Percentiles rank a stretch among this genome's conserved stretches.
These are phyloP conservation scores for Xenus cinereus DNA, from an alignment of 2,113 vertebrate genomes.

Conservation along the genomic window DNA sequence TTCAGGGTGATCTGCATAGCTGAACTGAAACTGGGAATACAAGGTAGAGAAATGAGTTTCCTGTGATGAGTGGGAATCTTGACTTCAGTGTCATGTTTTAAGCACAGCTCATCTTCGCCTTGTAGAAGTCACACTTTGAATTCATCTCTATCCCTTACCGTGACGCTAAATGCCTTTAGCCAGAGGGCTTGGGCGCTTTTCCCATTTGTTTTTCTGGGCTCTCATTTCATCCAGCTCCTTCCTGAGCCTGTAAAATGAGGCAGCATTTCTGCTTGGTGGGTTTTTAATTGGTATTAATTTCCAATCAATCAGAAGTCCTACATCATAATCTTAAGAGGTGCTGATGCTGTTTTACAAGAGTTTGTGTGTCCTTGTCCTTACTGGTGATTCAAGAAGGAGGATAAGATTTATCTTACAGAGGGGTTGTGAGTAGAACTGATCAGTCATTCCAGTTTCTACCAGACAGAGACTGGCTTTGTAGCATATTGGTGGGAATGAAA, in stretches of 20 bases:
- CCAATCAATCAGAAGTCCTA: neutral
- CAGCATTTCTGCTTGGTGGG: neutral
- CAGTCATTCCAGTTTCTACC: neutral
- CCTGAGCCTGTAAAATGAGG: neutral
- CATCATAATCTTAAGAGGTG: neutral
- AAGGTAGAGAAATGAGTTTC: neutral
- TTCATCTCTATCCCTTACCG: neutral
- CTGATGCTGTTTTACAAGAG: neutral
- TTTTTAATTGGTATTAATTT: neutral
- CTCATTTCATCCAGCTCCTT: neutral
- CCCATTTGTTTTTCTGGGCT: neutral
- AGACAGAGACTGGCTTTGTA: neutral
- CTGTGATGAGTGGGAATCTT: neutral
- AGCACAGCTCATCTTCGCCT: neutral
- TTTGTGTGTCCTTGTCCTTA: neutral
- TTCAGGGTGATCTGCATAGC: neutral
- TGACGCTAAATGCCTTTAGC: neutral
- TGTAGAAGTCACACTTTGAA: neutral
- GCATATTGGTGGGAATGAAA: neutral
- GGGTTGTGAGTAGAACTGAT: neutral
- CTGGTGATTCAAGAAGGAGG: neutral
- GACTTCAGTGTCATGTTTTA: neutral
- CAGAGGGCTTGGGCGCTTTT: neutral
- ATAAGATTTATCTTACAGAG: neutral
- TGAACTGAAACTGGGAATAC: neutral